These are phyloP conservation scores for Hypocryptadius cinnamomeus DNA, from an alignment of 2,113 vertebrate genomes.

Conservation along the genomic window DNA sequence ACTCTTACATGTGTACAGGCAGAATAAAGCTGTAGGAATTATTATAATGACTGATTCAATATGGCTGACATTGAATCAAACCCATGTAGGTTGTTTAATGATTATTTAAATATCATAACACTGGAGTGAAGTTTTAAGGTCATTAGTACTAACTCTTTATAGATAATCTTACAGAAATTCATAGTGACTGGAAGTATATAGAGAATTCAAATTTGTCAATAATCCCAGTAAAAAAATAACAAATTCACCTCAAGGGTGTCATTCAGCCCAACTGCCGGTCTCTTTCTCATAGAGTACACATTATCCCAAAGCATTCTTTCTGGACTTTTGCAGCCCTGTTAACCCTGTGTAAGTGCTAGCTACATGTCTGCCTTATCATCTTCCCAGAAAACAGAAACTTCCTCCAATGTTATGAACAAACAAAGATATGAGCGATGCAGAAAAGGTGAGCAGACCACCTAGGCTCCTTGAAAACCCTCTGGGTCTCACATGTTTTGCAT, in stretches of 20 bases:
- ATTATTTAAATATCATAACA: neutral
- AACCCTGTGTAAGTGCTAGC: neutral
- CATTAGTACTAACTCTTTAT: neutral
- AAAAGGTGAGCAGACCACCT: neutral
- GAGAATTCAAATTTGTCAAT: neutral
- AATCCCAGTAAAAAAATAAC: neutral
- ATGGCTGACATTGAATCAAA: neutral
- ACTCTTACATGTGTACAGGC: neutral
- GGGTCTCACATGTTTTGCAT: neutral
- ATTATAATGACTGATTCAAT: neutral
- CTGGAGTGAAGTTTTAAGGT: neutral
- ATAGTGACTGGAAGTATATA: neutral
- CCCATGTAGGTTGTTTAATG: neutral
- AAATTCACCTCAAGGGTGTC: neutral
- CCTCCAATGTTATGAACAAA: neutral
- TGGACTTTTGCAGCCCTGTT: neutral
- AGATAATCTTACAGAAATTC: neutral
- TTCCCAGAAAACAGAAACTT: neutral
- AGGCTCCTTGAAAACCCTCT: neutral
- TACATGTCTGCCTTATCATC: neutral
- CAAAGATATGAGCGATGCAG: neutral
- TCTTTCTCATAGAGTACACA: neutral
- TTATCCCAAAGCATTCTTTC: neutral
- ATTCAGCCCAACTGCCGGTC: neutral
- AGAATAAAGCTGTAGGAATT: neutral